Conservation (phyloP, 1,140 invertebrate genomes). For the Zaprionus vittiger region DNA sequence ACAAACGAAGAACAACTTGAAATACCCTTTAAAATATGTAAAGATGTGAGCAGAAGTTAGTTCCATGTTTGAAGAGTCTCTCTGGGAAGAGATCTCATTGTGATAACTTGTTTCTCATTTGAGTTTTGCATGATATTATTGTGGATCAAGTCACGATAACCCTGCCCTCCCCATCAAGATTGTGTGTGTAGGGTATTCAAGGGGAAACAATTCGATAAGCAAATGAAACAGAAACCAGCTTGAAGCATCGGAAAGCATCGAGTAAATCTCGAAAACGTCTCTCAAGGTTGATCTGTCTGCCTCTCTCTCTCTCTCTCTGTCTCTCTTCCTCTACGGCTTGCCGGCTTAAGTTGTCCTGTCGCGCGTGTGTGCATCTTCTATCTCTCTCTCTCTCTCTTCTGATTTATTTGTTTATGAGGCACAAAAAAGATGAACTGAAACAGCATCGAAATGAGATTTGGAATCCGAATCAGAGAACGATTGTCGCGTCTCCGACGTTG, state of each 20-base stretch:
- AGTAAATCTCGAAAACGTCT: slow-evolving; percentile 21
- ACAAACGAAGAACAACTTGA: slow-evolving; percentile 1
- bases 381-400: not conserved
- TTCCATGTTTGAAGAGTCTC: no score
- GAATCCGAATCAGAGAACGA: slow-evolving; percentile 10
- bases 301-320: not conserved
- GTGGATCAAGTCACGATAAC: not conserved
- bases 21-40: not conserved
- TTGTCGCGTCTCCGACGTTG: slow-evolving; percentile 25
- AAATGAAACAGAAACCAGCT: slow-evolving; percentile 35
- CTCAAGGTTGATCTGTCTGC: slow-evolving; percentile 16
- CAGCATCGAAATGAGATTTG: not conserved
- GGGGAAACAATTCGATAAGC: slow-evolving; percentile 10
- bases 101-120: not conserved
- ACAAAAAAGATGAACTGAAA: not conserved
- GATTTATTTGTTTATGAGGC: slow-evolving; percentile 18
- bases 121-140: no score
- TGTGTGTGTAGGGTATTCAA: not conserved
- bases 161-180: no score
- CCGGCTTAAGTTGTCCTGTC: not conserved
- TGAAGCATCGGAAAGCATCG: slow-evolving; percentile 8
- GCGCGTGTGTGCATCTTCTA: not conserved
- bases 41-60: no score
- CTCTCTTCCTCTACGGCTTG: not conserved
- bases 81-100: no score